Conservation (phyloP, 2,888 invertebrate genomes). For the Xiphydria camelus region DNA sequence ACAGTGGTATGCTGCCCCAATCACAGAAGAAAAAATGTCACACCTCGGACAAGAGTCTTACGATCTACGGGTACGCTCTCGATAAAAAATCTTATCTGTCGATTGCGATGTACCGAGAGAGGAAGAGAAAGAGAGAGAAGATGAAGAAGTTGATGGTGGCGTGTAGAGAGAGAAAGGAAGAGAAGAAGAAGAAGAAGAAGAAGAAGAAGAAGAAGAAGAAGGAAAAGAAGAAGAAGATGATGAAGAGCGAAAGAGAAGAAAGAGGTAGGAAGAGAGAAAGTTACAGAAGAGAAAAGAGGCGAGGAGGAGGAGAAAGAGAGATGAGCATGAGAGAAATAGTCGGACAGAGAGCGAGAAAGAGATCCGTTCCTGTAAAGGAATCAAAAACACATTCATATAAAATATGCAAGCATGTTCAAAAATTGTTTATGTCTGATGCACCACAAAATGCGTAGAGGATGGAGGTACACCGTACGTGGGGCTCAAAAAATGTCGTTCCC, state of each 20-base stretch:
- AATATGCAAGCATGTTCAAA: conserved; percentile 62
- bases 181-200: conserved; percentile 1
- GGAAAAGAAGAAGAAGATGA: conserved; percentile 3
- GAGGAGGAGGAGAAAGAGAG: conserved; percentile 16
- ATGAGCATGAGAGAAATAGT: conserved; percentile 19
- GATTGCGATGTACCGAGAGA: neutral
- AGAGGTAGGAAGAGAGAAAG: conserved; percentile 12
- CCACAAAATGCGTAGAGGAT: conserved; percentile 57
- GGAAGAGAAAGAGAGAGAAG: conserved; percentile 3
- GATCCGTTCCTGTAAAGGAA: conserved; percentile 58
- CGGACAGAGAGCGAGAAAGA: conserved; percentile 44
- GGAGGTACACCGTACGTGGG: conserved; percentile 56
- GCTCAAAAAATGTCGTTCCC: conserved; percentile 58
- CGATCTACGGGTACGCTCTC: conserved; percentile 45
- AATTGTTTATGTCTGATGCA: conserved; percentile 58
- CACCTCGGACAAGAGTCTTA: conserved; percentile 64
- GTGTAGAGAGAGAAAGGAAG: neutral
- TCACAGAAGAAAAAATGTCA: conserved; percentile 87
- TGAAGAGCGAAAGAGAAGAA: neutral
- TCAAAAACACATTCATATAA: conserved; percentile 58
- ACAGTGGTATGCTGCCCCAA: conserved; percentile 78
- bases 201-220: conserved; percentile 16
- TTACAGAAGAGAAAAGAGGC: conserved; percentile 7
- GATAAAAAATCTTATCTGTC: conserved; percentile 35
- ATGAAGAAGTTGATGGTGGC: neutral